These are phyloP conservation scores for Baryphthengus martii DNA, from an alignment of 2,113 vertebrate genomes.

Conservation along the genomic window DNA sequence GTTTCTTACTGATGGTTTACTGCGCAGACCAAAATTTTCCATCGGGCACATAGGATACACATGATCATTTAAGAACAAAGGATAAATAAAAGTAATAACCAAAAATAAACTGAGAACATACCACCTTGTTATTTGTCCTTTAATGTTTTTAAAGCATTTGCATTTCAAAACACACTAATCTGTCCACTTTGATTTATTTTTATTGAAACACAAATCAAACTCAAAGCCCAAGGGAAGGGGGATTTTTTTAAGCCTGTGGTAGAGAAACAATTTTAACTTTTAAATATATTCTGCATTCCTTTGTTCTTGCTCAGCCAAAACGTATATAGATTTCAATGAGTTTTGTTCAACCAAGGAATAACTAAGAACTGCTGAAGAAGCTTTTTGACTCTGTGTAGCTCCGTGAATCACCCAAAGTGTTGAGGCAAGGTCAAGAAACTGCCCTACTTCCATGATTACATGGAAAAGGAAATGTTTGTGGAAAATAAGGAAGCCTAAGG, in stretches of 20 bases:
- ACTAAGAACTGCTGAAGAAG: neutral
- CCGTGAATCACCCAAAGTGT: neutral
- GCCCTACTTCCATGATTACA: neutral
- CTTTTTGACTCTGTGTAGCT: neutral
- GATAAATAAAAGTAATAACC: constrained; percentile 44
- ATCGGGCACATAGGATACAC: neutral
- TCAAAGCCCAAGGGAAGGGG: constrained; percentile 9
- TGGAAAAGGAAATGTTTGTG: neutral
- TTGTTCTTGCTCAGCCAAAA: constrained; percentile 31
- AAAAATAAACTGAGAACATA: constrained; percentile 45
- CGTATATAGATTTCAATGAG: neutral
- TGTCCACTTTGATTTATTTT: constrained; percentile 58
- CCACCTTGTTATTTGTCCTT: constrained; percentile 38
- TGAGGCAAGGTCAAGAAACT: neutral
- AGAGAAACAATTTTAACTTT: constrained; percentile 28
- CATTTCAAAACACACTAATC: constrained; percentile 51
- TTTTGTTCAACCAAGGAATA: neutral
- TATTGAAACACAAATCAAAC: constrained; percentile 57
- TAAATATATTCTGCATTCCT: neutral
- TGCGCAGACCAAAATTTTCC: neutral
- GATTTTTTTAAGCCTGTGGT: neutral
- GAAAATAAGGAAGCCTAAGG: neutral
- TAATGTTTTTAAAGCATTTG: constrained; percentile 53
- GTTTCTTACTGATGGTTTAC: neutral
- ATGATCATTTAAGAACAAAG: constrained; percentile 40